Evolutionary conservation across 2,797 vertebrate genomes (phyloP).

Genomic region (Taeniopygia guttata): DNA sequence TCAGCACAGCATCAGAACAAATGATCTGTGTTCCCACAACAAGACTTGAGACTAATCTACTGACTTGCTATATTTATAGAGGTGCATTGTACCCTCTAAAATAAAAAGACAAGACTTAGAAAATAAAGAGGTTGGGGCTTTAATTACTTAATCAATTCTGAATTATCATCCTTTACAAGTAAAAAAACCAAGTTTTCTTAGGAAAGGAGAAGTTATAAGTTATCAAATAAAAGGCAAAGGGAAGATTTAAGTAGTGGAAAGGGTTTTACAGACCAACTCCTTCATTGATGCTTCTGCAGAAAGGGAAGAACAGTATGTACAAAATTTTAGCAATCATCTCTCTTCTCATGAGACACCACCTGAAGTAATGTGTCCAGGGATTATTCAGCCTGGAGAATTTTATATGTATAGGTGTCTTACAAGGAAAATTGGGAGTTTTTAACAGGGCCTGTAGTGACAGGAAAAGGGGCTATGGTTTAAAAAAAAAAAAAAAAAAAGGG

Average conservation of each 20-base stretch:
- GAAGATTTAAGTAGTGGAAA: not conserved
- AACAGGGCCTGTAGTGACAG: not conserved
- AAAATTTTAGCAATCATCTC: not conserved
- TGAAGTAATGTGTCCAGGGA: not conserved
- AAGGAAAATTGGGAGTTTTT: not conserved
- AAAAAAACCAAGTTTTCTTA: constrained; percentile 11
- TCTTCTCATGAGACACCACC: not conserved
- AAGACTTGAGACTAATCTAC: not conserved
- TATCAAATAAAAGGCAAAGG: not conserved
- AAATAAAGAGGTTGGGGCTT: not conserved
- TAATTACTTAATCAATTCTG: constrained; percentile 23
- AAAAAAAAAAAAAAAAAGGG: not conserved
- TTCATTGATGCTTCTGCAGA: not conserved
- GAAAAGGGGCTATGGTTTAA: not conserved
- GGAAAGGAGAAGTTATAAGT: not conserved
- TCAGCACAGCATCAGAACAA: not conserved
- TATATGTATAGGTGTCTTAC: rapidly evolving
- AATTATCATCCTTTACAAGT: not conserved
- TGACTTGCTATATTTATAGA: not conserved
- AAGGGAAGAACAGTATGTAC: not conserved
- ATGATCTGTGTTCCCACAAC: not conserved
- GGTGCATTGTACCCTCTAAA: not conserved
- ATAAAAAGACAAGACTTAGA: not conserved
- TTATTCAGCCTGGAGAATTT: not conserved
- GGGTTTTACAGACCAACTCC: not conserved